A percentile compares a stretch with the other conserved stretches of the same genome.
These are phyloP conservation scores for Cephus sareptanus DNA, from an alignment of 2,888 invertebrate genomes.

Conservation along the genomic window DNA sequence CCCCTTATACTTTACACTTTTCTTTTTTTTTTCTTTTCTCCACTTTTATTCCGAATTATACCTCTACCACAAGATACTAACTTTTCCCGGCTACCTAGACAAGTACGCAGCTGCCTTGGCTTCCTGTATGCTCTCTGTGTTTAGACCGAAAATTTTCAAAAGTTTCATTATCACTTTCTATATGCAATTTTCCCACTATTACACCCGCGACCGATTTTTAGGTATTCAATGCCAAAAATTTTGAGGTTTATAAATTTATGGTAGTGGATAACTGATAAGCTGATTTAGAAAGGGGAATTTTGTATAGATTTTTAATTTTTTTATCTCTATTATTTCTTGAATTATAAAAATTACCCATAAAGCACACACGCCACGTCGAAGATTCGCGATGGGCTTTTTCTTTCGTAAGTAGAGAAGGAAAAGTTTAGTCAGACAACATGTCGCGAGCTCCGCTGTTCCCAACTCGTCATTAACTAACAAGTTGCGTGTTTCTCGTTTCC, in stretches of 20 bases:
- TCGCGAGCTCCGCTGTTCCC: neutral
- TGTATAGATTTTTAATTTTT: neutral
- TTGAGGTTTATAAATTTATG: neutral
- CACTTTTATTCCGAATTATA: neutral
- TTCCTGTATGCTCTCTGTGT: neutral
- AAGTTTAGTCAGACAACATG: constrained; percentile 1
- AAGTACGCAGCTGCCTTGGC: neutral
- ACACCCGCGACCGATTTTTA: neutral
- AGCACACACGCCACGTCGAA: neutral
- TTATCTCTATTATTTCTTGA: neutral
- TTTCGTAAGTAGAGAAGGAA: neutral
- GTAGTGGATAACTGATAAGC: too few relatives aligned
- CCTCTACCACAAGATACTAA: neutral
- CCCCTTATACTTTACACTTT: neutral
- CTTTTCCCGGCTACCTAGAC: neutral
- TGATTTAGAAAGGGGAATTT: neutral
- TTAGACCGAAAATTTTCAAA: neutral
- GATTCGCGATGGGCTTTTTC: neutral
- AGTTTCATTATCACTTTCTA: neutral
- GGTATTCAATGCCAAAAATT: neutral
- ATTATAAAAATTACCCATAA: neutral
- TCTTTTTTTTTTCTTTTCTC: neutral
- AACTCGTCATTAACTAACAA: constrained; percentile 35
- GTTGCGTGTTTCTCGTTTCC: constrained; percentile 25
- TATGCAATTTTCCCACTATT: neutral